Evolutionary conservation across 2,113 vertebrate species (phyloP).

Genomic region (Stercorarius parasiticus): DNA sequence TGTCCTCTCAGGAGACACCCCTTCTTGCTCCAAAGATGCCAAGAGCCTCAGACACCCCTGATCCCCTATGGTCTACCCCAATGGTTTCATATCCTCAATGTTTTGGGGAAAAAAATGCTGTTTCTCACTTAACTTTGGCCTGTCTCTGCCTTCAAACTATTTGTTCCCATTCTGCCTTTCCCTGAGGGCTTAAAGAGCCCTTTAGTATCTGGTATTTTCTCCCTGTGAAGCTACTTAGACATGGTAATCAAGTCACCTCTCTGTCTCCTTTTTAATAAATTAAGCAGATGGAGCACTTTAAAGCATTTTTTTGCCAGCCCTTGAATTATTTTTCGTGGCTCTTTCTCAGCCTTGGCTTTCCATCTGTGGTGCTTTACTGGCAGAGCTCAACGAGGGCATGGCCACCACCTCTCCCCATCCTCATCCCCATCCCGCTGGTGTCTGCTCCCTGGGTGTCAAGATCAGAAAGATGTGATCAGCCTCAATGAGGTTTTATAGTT

Average conservation of each 20-base stretch:
- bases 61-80: neutral
- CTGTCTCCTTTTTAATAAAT: constrained; percentile 61
- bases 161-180: constrained; percentile 22
- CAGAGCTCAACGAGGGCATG: neutral
- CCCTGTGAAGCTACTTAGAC: constrained; percentile 46
- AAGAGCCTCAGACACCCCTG: neutral
- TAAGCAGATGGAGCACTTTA: constrained; percentile 40
- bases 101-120: neutral
- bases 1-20: neutral
- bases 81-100: neutral
- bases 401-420: neutral
- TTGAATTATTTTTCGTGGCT: neutral
- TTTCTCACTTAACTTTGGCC: neutral
- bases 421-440: neutral
- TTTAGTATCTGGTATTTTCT: constrained; percentile 38
- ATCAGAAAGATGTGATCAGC: neutral
- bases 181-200: constrained; percentile 34
- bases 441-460: neutral
- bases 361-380: neutral
- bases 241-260: constrained; percentile 61
- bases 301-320: neutral
- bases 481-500: neutral
- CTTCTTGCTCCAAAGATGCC: neutral
- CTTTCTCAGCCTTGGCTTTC: neutral
- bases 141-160: neutral